phyloP scores from a whole-genome alignment of 2,113 vertebrate species.

The Pseudorectes ferrugineus region DNA sequence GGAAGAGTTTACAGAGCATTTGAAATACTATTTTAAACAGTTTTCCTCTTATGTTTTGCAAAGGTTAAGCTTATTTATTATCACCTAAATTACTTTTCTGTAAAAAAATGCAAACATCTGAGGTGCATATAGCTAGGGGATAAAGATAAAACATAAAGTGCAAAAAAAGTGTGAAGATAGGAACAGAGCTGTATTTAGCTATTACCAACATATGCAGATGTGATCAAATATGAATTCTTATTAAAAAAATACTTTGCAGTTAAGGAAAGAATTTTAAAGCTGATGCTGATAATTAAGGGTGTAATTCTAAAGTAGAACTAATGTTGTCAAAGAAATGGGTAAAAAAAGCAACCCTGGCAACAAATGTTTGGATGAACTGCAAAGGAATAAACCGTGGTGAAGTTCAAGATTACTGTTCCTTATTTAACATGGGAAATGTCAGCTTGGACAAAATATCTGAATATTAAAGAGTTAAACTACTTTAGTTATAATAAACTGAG shows the following conservation, averaged over 20 bases:
- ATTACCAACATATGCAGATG: neutral
- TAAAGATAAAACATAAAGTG: neutral
- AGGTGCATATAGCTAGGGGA: neutral
- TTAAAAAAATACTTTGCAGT: neutral
- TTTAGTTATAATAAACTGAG: neutral
- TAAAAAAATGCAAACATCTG: neutral
- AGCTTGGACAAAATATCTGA: neutral
- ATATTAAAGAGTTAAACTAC: neutral
- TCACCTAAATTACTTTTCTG: neutral
- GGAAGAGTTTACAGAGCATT: neutral
- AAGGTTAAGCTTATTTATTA: neutral
- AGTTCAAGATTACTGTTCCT: neutral
- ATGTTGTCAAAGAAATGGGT: neutral
- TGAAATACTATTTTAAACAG: neutral
- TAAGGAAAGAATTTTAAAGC: neutral
- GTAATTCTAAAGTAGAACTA: neutral
- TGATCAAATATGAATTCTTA: neutral
- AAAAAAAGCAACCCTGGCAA: neutral
- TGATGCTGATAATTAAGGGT: neutral
- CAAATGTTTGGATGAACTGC: neutral
- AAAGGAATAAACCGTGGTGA: neutral
- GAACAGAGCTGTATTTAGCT: neutral
- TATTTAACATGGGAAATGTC: neutral
- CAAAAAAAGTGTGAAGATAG: neutral
- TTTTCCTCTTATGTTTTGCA: neutral